Evolutionary conservation across 2,113 vertebrate genomes (phyloP), one percentile per base, ranked within the genome.

Genomic region (Malurus elegans): DNA sequence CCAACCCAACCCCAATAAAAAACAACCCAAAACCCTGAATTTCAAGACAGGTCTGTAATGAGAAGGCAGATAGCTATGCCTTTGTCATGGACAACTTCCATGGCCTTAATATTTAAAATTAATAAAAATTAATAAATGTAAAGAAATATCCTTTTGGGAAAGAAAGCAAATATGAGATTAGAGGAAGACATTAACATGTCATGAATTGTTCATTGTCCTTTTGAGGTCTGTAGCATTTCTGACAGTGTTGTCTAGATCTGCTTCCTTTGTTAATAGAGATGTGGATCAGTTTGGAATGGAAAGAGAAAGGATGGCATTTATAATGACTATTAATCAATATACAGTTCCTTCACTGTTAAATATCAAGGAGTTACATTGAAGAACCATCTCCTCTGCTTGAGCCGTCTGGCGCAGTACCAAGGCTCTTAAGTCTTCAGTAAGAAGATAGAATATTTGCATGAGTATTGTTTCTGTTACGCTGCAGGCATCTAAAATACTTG

Each of bases 391-490:
- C 5, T 10, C 62, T 6, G 4, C 64, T 70, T 47, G 40, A 74
- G 20, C 72, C 84, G 69, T 57, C 82, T 88, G 92, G 75, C 11
- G 0, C 44, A n/a, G 34, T 54, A 86, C 67, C 88, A 83, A 71
- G 58, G 53, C 69, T 83, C 57, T 86, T 48, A 83, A 73, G 61
- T 75, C 56, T 58, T 83, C 79, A 29, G 61, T 74, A 74, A 86
- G 74, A 82, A 86, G 75, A 73, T 31, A 78, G 11, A 93, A 42
- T 69, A 97, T 96, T 97, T 97, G 96, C 95, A 97, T 96, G 94
- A 93, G 56, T 90, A 86, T 96, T 96, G 94, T 92, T 96, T 95
- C 94, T 97, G 92, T 93, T 90, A 50, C 0, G 14, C 92, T 95
- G 79, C 61, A 94, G 48, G 36, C 85, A 67, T 93, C 90, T 91